phyloP scores from a whole-genome alignment of 1,140 invertebrate genomes.

The Ptiloglossa arizonensis region DNA sequence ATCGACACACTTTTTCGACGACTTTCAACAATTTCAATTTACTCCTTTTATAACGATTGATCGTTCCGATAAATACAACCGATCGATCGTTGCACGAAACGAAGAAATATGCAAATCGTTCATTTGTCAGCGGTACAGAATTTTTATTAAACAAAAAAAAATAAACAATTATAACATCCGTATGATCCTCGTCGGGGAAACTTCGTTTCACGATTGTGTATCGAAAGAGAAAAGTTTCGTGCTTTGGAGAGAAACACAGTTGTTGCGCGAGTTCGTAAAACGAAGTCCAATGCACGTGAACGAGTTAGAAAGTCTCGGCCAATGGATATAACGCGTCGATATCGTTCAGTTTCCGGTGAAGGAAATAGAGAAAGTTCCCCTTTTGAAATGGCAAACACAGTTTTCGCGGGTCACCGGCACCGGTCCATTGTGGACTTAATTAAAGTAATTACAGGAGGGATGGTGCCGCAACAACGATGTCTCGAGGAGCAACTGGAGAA shows the following conservation, averaged over 20 bases:
- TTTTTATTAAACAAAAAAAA: no score
- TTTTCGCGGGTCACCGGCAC: neutral
- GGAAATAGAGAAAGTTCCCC: neutral
- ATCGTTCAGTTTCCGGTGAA: neutral
- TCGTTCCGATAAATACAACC: no score
- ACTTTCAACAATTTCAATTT: no score
- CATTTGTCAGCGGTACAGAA: no score
- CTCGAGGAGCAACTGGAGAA: conserved; percentile 48
- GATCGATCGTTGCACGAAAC: no score
- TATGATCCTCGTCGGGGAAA: neutral
- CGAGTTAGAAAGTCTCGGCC: neutral
- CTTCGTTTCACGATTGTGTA: neutral
- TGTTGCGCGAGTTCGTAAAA: neutral
- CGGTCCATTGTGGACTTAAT: conserved; percentile 36
- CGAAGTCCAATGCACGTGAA: neutral
- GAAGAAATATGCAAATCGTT: no score
- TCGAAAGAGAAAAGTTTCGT: neutral
- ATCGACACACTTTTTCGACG: no score
- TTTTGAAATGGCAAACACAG: neutral
- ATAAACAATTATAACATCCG: neutral
- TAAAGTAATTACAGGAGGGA: conserved; percentile 53
- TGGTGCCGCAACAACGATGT: conserved; percentile 13
- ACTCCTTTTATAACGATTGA: no score
- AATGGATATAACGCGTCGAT: neutral
- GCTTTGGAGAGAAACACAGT: neutral